These are phyloP conservation scores for Pheosia tremula DNA, from an alignment of 2,888 invertebrate species.

Conservation along the genomic window DNA sequence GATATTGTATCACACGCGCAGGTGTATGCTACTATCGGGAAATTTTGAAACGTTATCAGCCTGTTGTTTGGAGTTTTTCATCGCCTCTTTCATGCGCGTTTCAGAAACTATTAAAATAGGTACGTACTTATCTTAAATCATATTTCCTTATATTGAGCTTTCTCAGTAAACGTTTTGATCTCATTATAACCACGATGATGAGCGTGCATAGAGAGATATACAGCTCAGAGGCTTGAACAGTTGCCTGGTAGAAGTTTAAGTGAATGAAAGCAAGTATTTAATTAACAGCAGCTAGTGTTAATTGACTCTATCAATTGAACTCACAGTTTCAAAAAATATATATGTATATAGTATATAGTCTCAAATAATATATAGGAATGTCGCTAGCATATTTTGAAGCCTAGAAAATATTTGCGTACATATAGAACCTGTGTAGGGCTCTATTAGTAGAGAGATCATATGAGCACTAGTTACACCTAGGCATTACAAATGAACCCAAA, in stretches of 20 bases:
- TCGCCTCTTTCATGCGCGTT: slow-evolving; percentile 8
- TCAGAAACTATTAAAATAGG: slow-evolving; percentile 11
- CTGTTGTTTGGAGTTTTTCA: background rate
- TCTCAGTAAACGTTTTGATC: slow-evolving; percentile 41
- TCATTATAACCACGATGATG: slow-evolving; percentile 34
- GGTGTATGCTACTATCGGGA: background rate
- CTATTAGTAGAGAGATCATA: background rate
- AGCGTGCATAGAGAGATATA: slow-evolving; percentile 32
- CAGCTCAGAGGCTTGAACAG: slow-evolving; percentile 4
- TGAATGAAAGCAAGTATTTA: background rate
- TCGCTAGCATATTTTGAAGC: too few relatives aligned
- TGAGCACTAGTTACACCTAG: slow-evolving; percentile 6
- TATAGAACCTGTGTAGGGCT: too few relatives aligned
- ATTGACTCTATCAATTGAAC: too few relatives aligned
- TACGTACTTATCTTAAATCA: slow-evolving; percentile 16
- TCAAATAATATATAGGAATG: too few relatives aligned
- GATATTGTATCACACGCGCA: slow-evolving; percentile 1
- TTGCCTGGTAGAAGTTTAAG: background rate
- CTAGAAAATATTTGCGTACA: too few relatives aligned
- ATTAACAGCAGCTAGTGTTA: too few relatives aligned
- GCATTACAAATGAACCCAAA: slow-evolving; percentile 40
- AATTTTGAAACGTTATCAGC: background rate
- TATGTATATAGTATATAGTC: too few relatives aligned
- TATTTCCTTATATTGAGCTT: slow-evolving; percentile 38
- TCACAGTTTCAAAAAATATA: too few relatives aligned